Conservation (phyloP, 2,797 vertebrate species). For the Dicrostonyx torquatus region DNA sequence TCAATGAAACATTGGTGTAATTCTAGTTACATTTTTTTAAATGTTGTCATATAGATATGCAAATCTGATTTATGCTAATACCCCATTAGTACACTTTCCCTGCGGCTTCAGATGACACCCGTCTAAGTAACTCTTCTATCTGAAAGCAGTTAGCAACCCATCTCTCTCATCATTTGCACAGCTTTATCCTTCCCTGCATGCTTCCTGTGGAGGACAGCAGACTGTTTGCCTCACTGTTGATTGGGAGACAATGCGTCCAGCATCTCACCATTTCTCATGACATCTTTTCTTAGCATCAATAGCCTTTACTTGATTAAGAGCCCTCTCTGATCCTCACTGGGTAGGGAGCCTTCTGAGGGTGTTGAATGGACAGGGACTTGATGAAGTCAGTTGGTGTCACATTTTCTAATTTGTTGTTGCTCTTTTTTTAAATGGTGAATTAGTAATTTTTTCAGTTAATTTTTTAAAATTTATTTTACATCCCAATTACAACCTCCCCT, state of each 20-base stretch:
- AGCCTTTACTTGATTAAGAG: neutral
- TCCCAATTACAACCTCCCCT: neutral
- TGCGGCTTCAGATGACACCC: neutral
- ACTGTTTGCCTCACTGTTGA: neutral
- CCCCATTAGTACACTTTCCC: neutral
- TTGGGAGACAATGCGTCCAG: neutral
- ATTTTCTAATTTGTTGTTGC: neutral
- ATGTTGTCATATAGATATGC: neutral
- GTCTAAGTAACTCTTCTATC: neutral
- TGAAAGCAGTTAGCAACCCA: neutral
- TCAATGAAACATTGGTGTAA: neutral
- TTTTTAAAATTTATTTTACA: neutral
- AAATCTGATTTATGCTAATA: neutral
- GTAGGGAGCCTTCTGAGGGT: neutral
- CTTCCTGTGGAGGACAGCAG: neutral
- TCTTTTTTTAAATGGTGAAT: neutral
- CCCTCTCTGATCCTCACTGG: too few species aligned
- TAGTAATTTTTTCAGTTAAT: neutral
- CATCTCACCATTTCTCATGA: neutral
- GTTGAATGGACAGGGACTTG: neutral
- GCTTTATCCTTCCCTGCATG: neutral
- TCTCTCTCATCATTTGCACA: too few species aligned
- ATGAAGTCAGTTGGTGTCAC: neutral
- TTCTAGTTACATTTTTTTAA: neutral
- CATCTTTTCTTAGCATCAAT: neutral